Conservation (phyloP, 53 echinoderm and acorn worm species). For the Arbacia lixula region DNA sequence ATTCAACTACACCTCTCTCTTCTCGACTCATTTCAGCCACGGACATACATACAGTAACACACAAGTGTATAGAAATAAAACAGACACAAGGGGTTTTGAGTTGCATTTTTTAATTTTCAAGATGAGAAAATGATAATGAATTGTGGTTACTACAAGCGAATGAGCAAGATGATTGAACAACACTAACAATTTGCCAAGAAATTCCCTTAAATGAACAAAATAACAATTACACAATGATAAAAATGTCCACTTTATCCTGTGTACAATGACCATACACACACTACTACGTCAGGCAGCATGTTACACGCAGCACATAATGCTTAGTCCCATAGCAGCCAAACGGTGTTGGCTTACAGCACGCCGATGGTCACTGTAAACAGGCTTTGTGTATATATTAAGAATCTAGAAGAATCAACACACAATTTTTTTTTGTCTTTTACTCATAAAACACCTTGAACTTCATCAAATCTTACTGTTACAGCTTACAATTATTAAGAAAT, state of each 20-base stretch:
- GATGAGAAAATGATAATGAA: conserved; percentile 56
- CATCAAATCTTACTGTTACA: background rate
- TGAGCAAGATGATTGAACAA: conserved; percentile 37
- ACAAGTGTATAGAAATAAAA: background rate
- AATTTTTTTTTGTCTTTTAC: too few species aligned
- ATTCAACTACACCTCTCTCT: too few species aligned
- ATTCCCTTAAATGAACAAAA: conserved; percentile 42
- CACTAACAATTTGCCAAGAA: conserved; percentile 30
- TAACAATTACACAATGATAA: conserved; percentile 7
- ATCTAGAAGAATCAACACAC: conserved; percentile 60
- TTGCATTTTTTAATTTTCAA: conserved; percentile 52
- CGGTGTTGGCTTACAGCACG: background rate
- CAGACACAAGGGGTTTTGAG: too few species aligned
- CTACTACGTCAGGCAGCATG: too few species aligned
- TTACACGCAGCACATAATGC: too few species aligned
- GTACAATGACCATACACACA: too few species aligned
- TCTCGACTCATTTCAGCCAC: too few species aligned
- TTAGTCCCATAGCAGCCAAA: too few species aligned
- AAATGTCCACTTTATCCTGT: too few species aligned
- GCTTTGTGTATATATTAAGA: too few species aligned
- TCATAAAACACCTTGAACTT: background rate
- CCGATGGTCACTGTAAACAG: too few species aligned
- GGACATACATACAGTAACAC: background rate
- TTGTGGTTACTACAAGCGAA: conserved; percentile 42
- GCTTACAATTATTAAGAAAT: too few species aligned